Evolutionary conservation across 2,113 vertebrate genomes (phyloP).

Genomic region (Microcebus lehilahytsara): DNA sequence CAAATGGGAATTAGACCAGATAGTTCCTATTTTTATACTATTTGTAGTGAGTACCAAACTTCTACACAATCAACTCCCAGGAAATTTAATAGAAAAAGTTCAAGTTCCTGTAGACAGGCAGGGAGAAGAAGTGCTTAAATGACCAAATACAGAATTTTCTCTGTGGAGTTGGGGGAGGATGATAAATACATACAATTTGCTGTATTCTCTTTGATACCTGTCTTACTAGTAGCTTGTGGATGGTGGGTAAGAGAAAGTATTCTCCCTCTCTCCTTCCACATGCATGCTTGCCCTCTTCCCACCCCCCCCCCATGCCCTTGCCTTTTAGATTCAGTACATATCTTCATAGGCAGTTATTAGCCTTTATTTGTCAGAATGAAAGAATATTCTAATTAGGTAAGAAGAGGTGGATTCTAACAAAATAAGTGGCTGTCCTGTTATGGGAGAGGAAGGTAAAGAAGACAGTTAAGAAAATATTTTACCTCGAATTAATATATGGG

Average conservation of each 20-base stretch:
- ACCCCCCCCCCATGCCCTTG: neutral
- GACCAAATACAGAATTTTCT: neutral
- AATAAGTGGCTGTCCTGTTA: neutral
- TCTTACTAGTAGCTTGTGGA: neutral
- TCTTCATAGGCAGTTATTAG: neutral
- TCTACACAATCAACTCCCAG: neutral
- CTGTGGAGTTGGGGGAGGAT: neutral
- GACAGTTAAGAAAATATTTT: neutral
- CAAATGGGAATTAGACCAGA: too few species aligned
- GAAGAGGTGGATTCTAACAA: neutral
- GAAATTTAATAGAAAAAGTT: neutral
- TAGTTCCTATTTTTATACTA: too few species aligned
- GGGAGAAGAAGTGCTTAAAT: neutral
- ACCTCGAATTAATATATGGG: neutral
- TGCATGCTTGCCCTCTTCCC: neutral
- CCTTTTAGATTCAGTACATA: neutral
- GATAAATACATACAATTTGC: neutral
- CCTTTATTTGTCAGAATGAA: neutral
- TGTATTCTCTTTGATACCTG: neutral
- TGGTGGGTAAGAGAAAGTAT: neutral
- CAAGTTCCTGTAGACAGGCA: neutral
- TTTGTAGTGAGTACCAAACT: neutral
- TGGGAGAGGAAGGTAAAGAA: neutral
- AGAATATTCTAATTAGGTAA: neutral
- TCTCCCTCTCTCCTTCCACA: neutral